Base-by-base conservation (phyloP, 2,113 vertebrate genomes). In the Otolemur garnettii region DNA sequence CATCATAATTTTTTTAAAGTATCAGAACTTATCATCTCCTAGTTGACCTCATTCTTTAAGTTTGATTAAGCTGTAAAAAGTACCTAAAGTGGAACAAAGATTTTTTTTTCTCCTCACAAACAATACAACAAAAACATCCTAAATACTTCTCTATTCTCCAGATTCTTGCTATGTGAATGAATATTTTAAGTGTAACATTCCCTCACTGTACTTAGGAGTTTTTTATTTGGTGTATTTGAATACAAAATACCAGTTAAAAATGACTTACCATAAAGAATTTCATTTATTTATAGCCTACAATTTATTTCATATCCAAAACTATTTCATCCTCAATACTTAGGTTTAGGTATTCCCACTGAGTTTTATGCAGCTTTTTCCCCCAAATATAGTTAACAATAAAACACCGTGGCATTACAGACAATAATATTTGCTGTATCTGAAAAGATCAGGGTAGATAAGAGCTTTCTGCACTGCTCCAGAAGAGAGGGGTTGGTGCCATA, bases 11-110 rank as follows among this genome's bases (percentile, higher is more conserved):
- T 84, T 84, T n/a, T 10, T 87, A 75, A 62, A 21, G 1, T 42
- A 60, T 79, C 62, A 77, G 59, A 91, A 78, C 28, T 33, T 21
- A 87, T 80, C 50, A 38, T 66, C 50, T 86, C 28, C 60, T 72
- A 93, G 62, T 14, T 19, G 35, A 96, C 26, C 21, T 74, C n/a
- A 71, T 86, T 94, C 55, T 93, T 88, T 45, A 84, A 91, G 38
- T 79, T 38, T 68, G 30, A 90, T 53, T 60, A 55, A 68, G 88
- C 82, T 87, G 13, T 59, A 72, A 19, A 81, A 92, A 80, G 4
- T 55, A 78, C 2, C 15, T 35, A 19, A 81, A 42, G 69, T 55
- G 24, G 42, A 45, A 87, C 24, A 79, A 60, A 87, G 35, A 62
- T 33, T 9, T 69, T 33, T 62, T 62, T 62, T 64, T 2, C 0